Evolutionary conservation across 2,888 invertebrate genomes (phyloP), one percentile per base, ranked within the genome.

Genomic region (Tupiocoris notatus): DNA sequence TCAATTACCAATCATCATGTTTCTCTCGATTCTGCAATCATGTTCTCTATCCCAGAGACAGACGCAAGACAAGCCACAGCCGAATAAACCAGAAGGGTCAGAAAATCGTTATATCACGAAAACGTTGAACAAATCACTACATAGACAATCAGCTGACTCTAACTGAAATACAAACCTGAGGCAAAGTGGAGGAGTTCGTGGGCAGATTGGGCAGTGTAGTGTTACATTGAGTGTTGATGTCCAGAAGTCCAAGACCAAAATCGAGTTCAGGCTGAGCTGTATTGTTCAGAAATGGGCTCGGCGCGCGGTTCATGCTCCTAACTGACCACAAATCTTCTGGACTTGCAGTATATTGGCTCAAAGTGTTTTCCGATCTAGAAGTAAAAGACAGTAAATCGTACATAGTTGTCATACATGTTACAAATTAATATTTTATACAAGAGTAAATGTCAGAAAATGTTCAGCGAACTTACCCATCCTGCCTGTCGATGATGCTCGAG

Each of bases 151-250:
- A 12, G 54, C 54, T 54, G 54, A 9, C 12, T 54, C 9, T 3
- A n/a, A n/a, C n/a, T 59, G 1, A 63, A 21, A 2, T 39, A 22
- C 67, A 6, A 59, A 70, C 70, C 67, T 78, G 78, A 6, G 78
- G 59, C 54, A 59, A 23, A 39, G 78, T 25, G 20, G 77, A 57
- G 64, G 78, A 75, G 66, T 25, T 62, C 1, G 68, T 62, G 2
- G 67, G 63, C 2, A 68, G 62, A 39, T 73, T 73, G 17, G 76
- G 78, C 56, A 78, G 74, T 22, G 77, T 75, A 56, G 75, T 77
- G 23, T 68, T 78, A 63, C 78, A 79, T 62, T 78, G 78, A 17
- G 78, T 78, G 62, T 79, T 79, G 56, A 80, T 78, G 70, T 79
- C 79, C 7, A 80, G 76, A 21, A 79, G 61, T 16, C 80, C 78